Conservation (phyloP, 2,113 vertebrate genomes). For the Atrichornis clamosus region DNA sequence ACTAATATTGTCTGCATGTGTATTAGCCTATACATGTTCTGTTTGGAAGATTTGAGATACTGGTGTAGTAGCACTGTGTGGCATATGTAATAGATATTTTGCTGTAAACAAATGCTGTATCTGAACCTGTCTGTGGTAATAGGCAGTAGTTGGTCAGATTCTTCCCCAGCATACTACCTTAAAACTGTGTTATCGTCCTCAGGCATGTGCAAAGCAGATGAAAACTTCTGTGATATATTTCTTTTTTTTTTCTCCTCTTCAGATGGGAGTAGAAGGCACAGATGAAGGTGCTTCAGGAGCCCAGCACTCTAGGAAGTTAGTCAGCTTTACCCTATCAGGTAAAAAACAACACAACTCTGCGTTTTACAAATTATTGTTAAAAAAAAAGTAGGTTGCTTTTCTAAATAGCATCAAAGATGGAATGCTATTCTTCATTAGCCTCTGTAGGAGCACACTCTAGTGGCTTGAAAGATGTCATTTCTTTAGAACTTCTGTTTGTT, state of each 20-base stretch:
- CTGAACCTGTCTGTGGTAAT: background rate
- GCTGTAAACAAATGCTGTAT: background rate
- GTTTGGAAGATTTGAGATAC: background rate
- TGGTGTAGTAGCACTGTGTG: background rate
- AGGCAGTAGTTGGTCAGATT: background rate
- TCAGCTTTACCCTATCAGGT: slow-evolving; percentile 96
- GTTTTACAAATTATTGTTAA: background rate
- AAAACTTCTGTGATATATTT: background rate
- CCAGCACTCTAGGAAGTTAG: slow-evolving; percentile 89
- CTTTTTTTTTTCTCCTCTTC: background rate
- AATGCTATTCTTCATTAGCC: background rate
- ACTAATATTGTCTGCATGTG: background rate
- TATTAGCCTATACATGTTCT: background rate
- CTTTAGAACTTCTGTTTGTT: background rate
- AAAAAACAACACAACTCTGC: background rate
- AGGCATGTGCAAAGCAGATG: background rate
- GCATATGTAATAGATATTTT: background rate
- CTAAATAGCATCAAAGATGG: background rate
- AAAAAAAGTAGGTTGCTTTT: background rate
- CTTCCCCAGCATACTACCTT: background rate
- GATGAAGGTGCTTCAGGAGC: slow-evolving; percentile 83
- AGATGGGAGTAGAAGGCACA: slow-evolving; percentile 86
- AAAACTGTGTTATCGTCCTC: background rate
- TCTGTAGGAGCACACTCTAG: slow-evolving; percentile 55
- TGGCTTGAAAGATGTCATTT: slow-evolving; percentile 9